A percentile compares a stretch with the other conserved stretches of the same genome.
phyloP scores from a whole-genome alignment of 2,113 vertebrate genomes.

The Cyphomyrus discorhynchus region DNA sequence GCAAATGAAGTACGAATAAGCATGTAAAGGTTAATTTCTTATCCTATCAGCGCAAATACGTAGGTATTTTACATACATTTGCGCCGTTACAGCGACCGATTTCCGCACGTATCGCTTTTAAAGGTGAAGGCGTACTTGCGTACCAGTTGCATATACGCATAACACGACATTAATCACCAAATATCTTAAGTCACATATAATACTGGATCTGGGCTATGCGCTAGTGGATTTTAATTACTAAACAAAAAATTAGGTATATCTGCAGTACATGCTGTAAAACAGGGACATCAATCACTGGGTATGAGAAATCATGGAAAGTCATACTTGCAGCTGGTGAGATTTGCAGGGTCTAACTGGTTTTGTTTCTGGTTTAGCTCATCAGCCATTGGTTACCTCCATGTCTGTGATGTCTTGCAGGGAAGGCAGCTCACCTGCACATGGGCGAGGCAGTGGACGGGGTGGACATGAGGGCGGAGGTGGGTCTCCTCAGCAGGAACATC shows the following conservation, averaged over 20 bases:
- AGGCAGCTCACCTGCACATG: slow-evolving; percentile 71
- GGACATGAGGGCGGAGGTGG: slow-evolving; percentile 91
- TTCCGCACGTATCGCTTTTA: no score
- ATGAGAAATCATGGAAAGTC: not conserved
- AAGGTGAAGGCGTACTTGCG: no score
- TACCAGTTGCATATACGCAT: not conserved
- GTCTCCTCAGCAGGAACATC: slow-evolving; percentile 80
- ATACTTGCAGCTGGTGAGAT: not conserved
- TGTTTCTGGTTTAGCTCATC: not conserved
- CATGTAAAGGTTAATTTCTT: no score
- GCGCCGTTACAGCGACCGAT: no score
- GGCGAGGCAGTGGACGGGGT: slow-evolving; percentile 80
- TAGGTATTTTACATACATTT: not conserved
- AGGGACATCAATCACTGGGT: not conserved
- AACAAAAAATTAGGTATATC: not conserved
- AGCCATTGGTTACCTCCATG: not conserved
- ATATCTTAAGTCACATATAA: not conserved
- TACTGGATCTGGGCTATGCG: not conserved
- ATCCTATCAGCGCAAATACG: not conserved
- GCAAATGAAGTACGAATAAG: no score
- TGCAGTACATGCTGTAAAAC: not conserved
- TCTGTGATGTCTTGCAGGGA: slow-evolving; percentile 58
- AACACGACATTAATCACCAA: not conserved
- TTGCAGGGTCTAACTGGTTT: not conserved
- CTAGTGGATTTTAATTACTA: not conserved